Evolutionary conservation across 2,888 invertebrate species (phyloP).

Genomic region (Acanthosoma haemorrhoidale): DNA sequence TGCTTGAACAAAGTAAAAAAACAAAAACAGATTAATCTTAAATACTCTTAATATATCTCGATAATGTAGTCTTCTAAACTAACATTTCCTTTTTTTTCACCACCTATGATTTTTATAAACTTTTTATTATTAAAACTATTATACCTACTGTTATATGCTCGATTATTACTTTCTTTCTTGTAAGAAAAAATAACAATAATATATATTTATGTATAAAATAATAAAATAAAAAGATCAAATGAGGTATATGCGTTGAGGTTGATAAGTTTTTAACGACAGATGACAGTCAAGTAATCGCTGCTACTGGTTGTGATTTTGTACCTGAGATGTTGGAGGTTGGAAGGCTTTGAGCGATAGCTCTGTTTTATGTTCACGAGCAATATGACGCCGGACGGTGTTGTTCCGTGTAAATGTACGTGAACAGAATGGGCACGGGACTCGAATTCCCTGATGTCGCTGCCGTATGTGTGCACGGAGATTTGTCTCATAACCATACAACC

Average conservation of each 20-base stretch:
- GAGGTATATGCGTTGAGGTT: conserved; percentile 41
- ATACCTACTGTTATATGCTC: conserved; percentile 32
- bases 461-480: conserved; percentile 86
- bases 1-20: conserved; percentile 4
- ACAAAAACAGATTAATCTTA: neutral
- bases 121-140: conserved; percentile 30
- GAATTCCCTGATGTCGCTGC: conserved; percentile 85
- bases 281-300: conserved; percentile 27
- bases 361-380: conserved; percentile 82
- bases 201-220: conserved; percentile 30
- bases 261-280: conserved; percentile 30
- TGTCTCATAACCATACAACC: conserved; percentile 87
- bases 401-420: conserved; percentile 85
- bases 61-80: neutral
- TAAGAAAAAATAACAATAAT: conserved; percentile 34
- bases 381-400: conserved; percentile 85
- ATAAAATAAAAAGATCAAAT: conserved; percentile 40
- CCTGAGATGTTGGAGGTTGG: conserved; percentile 52
- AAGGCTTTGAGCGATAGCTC: conserved; percentile 62
- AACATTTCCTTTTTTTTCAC: conserved; percentile 9
- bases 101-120: conserved; percentile 13
- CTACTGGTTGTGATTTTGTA: conserved; percentile 62
- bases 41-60: neutral
- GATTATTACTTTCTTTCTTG: conserved; percentile 29
- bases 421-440: conserved; percentile 87